These are phyloP conservation scores for Trichogramma pretiosum DNA, from an alignment of 1,140 invertebrate species.

Conservation along the genomic window DNA sequence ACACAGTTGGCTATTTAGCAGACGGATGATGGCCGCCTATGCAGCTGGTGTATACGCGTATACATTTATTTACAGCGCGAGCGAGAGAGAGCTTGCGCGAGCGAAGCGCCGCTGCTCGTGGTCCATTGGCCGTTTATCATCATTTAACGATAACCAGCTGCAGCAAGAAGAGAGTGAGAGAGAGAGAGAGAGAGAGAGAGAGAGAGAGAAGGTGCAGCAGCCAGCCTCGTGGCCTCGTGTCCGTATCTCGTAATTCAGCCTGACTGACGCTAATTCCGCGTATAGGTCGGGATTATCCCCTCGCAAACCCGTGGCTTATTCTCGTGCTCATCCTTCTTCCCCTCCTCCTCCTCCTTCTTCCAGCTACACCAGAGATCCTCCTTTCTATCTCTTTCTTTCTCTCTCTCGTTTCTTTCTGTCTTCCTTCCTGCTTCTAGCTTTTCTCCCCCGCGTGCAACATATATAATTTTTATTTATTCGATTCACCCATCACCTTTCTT, in stretches of 20 bases:
- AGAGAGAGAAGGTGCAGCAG: neutral
- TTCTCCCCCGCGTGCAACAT: too few species aligned
- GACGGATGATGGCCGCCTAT: too few species aligned
- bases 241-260: slow-evolving; percentile 13
- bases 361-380: neutral
- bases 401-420: neutral
- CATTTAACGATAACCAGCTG: slow-evolving; percentile 14
- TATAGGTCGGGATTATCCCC: slow-evolving; percentile 14
- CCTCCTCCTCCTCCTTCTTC: slow-evolving; percentile 1
- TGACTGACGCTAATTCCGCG: slow-evolving; percentile 17
- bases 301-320: slow-evolving; percentile 12
- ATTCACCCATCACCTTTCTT: neutral
- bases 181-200: neutral
- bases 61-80: slow-evolving; percentile 10
- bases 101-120: neutral
- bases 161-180: neutral
- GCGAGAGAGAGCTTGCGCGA: too few species aligned
- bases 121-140: slow-evolving; percentile 13
- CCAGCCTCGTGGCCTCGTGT: neutral
- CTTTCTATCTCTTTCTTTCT: slow-evolving; percentile 1
- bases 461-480: slow-evolving; percentile 2
- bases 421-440: neutral
- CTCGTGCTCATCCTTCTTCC: neutral
- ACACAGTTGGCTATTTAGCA: too few species aligned
- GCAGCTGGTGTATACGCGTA: too few species aligned